These are phyloP conservation scores for Diadophis punctatus DNA, from an alignment of 2,113 vertebrate species.

Conservation along the genomic window DNA sequence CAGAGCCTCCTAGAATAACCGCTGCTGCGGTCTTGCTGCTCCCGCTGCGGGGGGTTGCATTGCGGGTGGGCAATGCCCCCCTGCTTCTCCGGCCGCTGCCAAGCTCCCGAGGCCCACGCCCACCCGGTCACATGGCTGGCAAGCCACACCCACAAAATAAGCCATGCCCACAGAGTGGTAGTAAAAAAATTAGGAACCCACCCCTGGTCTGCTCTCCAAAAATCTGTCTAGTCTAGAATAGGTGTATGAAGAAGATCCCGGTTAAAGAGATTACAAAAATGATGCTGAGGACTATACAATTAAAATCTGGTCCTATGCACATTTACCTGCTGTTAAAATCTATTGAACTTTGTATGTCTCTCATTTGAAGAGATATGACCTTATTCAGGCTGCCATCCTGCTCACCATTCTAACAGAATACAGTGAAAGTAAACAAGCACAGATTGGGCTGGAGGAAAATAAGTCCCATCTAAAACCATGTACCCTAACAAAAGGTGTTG, in stretches of 20 bases:
- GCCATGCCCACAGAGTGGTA: too few relatives aligned
- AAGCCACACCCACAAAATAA: too few relatives aligned
- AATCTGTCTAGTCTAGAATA: background rate
- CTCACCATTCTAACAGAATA: background rate
- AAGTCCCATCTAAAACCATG: background rate
- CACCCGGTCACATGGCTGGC: too few relatives aligned
- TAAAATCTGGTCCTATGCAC: background rate
- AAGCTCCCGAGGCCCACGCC: too few relatives aligned
- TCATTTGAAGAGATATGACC: background rate
- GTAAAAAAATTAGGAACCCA: too few relatives aligned
- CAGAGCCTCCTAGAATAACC: too few relatives aligned
- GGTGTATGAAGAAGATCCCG: background rate
- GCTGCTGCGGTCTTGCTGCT: too few relatives aligned
- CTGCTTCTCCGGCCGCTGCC: too few relatives aligned
- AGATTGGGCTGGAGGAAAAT: background rate
- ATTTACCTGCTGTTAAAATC: background rate
- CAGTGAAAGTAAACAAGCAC: background rate
- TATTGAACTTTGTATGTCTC: background rate
- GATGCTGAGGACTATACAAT: background rate
- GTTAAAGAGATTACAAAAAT: background rate
- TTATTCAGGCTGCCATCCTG: background rate
- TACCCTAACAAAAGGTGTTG: background rate
- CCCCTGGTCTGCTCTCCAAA: background rate
- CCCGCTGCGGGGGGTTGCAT: too few relatives aligned
- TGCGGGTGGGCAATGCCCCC: too few relatives aligned